phyloP scores from a whole-genome alignment of 2,113 vertebrate species.

The Caloenas nicobarica region DNA sequence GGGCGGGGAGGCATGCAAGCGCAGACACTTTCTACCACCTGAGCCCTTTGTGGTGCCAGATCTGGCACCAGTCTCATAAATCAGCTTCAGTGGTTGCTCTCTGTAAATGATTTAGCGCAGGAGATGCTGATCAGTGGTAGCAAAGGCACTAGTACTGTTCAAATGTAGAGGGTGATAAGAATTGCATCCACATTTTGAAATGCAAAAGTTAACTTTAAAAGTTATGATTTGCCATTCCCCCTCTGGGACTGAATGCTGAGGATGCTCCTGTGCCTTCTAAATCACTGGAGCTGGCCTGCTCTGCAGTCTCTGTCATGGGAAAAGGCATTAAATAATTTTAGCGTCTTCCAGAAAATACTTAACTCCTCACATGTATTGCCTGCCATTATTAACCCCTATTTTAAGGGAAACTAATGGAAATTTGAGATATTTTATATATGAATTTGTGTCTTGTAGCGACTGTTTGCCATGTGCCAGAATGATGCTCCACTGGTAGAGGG shows the following conservation, averaged over 20 bases:
- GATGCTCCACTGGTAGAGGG: background rate
- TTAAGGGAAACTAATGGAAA: background rate
- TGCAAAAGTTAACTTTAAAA: background rate
- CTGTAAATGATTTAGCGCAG: background rate
- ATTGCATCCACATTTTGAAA: background rate
- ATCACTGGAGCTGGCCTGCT: background rate
- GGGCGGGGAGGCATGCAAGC: background rate
- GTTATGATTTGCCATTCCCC: background rate
- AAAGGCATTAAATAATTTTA: background rate
- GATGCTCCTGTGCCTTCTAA: background rate
- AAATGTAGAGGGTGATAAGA: background rate
- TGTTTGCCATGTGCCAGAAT: rapidly evolving
- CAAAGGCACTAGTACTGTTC: background rate
- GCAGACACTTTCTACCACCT: background rate
- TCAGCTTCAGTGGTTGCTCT: background rate
- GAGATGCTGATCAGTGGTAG: background rate
- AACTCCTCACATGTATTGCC: background rate
- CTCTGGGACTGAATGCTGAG: background rate
- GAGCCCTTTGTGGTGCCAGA: background rate
- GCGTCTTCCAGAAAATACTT: background rate
- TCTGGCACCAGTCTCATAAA: background rate
- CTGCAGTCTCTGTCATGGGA: background rate
- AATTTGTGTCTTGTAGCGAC: background rate
- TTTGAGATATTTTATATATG: background rate
- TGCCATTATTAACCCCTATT: background rate